phyloP scores from a whole-genome alignment of 1,140 invertebrate genomes.

The Carcinoscorpius rotundicauda region DNA sequence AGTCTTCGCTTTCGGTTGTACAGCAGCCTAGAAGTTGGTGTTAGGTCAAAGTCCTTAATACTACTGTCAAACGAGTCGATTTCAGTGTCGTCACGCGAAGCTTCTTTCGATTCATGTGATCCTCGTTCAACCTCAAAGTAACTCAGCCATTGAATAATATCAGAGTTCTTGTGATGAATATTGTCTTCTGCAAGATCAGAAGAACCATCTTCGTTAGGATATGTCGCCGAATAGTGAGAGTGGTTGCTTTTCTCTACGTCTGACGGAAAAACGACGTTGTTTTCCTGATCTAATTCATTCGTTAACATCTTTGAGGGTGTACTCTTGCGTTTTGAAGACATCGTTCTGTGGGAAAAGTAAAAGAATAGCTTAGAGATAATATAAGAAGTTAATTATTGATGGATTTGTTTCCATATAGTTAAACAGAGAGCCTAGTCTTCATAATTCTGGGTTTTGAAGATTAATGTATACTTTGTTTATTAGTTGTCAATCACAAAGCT shows the following conservation, averaged over 20 bases:
- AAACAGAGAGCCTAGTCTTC: no score
- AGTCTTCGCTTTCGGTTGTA: slow-evolving; percentile 14
- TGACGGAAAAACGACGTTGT: slow-evolving; percentile 1
- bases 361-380: background rate
- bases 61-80: slow-evolving; percentile 17
- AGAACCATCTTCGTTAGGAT: no score
- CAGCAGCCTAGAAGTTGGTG: slow-evolving; percentile 1
- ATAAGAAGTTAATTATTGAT: no score
- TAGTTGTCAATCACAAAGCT: no score
- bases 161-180: slow-evolving; percentile 11
- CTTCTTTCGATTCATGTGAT: background rate
- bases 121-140: slow-evolving; percentile 2
- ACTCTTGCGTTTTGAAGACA: slow-evolving; percentile 88
- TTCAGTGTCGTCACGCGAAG: slow-evolving; percentile 2
- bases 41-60: slow-evolving; percentile 8
- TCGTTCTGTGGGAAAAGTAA: slow-evolving; percentile 48
- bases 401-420: no score
- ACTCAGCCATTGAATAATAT: slow-evolving; percentile 3
- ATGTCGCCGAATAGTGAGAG: background rate
- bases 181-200: slow-evolving; percentile 1
- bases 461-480: no score
- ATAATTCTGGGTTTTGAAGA: no score
- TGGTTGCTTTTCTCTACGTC: slow-evolving; percentile 1
- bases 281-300: slow-evolving; percentile 8
- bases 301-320: slow-evolving; percentile 66